A percentile compares a stretch with the other conserved stretches of the same genome.
Conservation (phyloP, 2,797 vertebrate genomes). For the Acrocephalus scirpaceus region DNA sequence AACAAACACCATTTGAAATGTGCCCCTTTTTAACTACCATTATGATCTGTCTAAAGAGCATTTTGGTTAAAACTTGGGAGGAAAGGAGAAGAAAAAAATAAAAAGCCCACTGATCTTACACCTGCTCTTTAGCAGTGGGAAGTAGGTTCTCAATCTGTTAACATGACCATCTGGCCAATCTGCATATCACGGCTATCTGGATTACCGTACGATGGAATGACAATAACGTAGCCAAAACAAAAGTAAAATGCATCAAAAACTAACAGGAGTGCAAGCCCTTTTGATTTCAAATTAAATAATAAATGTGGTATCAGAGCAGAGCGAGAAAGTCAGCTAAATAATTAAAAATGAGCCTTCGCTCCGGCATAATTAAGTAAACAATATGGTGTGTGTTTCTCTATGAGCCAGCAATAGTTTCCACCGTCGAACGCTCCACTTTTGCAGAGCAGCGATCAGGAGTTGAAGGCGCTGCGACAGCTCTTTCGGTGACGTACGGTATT, state of each 20-base stretch:
- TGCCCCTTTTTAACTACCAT: slow-evolving; percentile 35
- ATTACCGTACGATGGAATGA: slow-evolving; percentile 78
- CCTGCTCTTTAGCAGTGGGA: slow-evolving; percentile 82
- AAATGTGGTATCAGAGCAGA: slow-evolving; percentile 25
- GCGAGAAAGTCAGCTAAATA: slow-evolving; percentile 50
- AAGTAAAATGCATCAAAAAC: slow-evolving; percentile 71
- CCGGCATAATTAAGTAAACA: slow-evolving; percentile 54
- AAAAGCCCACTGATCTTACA: slow-evolving; percentile 75
- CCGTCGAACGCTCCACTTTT: background rate
- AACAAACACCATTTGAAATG: slow-evolving; percentile 33
- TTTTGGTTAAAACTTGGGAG: slow-evolving; percentile 61
- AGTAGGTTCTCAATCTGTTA: slow-evolving; percentile 82
- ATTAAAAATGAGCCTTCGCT: slow-evolving; percentile 45
- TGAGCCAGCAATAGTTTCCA: slow-evolving; percentile 1
- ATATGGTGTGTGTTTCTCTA: slow-evolving; percentile 19
- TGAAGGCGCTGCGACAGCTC: slow-evolving; percentile 1
- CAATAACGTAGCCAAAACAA: slow-evolving; percentile 73
- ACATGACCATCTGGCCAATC: slow-evolving; percentile 82
- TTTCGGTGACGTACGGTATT: background rate
- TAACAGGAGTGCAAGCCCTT: slow-evolving; percentile 32
- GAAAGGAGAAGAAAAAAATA: slow-evolving; percentile 17
- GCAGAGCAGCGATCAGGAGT: background rate
- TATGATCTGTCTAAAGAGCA: slow-evolving; percentile 48
- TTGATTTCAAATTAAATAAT: slow-evolving; percentile 66
- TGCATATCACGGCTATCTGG: slow-evolving; percentile 78